Conservation (phyloP, 1,140 invertebrate genomes). For the Euborellia annulipes region DNA sequence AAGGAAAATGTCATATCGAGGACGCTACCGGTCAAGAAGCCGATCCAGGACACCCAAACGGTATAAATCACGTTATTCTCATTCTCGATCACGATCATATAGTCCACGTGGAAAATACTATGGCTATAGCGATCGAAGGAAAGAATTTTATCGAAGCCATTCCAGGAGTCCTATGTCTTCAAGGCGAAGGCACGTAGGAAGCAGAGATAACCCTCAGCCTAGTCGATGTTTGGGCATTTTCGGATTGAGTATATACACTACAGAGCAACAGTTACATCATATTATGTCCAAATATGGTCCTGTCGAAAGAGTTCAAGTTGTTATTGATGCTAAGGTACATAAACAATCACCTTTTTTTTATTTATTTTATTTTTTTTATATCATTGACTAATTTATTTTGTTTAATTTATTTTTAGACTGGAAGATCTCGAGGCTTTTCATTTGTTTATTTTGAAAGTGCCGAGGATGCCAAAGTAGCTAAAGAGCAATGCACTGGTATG, state of each 20-base stretch:
- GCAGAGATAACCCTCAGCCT: conserved; percentile 66
- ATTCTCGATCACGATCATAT: conserved; percentile 18
- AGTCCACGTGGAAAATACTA: conserved; percentile 15
- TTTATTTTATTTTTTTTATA: too few species aligned
- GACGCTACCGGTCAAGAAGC: conserved; percentile 15
- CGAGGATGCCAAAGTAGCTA: conserved; percentile 84
- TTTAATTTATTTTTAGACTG: conserved; percentile 56
- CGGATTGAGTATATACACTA: conserved; percentile 82
- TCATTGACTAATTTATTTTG: too few species aligned
- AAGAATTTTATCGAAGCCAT: conserved; percentile 21
- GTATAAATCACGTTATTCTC: conserved; percentile 15
- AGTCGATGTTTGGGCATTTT: conserved; percentile 89
- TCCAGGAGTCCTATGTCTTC: conserved; percentile 38
- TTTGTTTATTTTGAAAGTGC: conserved; percentile 88
- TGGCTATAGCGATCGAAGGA: conserved; percentile 14
- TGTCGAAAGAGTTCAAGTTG: conserved; percentile 85
- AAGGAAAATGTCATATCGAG: conserved; percentile 15
- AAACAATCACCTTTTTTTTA: too few species aligned
- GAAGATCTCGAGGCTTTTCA: conserved; percentile 85
- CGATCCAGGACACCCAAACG: conserved; percentile 15
- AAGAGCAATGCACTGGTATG: conserved; percentile 83
- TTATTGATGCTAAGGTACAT: conserved; percentile 91
- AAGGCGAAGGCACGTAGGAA: conserved; percentile 37
- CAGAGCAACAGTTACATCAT: conserved; percentile 82
- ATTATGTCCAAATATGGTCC: conserved; percentile 87